Evolutionary conservation across 2,888 invertebrate genomes (phyloP).

Genomic region (Chrysina gloriosa): DNA sequence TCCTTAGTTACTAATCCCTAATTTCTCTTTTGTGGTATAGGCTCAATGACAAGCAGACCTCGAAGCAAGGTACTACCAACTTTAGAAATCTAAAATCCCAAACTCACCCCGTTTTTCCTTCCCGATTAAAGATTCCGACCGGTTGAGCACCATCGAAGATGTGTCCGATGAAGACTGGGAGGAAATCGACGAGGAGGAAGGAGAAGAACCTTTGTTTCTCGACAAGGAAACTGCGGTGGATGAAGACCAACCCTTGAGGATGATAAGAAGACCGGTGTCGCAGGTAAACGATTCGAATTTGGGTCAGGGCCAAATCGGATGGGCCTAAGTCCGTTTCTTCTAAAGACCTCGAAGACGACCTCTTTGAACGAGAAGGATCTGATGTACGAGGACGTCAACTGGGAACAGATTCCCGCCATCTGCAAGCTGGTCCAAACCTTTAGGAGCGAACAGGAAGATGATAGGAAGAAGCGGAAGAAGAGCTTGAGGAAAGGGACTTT

Average conservation of each 20-base stretch:
- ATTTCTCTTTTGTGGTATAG: background rate
- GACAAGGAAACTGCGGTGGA: slow-evolving; percentile 39
- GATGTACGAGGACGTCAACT: slow-evolving; percentile 49
- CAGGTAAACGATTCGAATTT: slow-evolving; percentile 49
- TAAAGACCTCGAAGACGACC: slow-evolving; percentile 57
- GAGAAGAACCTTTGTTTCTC: slow-evolving; percentile 24
- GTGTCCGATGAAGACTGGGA: slow-evolving; percentile 42
- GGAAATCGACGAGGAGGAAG: slow-evolving; percentile 49
- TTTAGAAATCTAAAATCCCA: background rate
- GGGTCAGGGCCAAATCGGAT: background rate
- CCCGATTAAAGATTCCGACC: slow-evolving; percentile 35
- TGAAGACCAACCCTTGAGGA: slow-evolving; percentile 54
- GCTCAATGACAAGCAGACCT: background rate
- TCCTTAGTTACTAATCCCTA: background rate
- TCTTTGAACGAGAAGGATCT: slow-evolving; percentile 57
- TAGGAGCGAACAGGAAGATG: slow-evolving; percentile 59
- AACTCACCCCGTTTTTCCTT: background rate
- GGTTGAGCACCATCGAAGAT: slow-evolving; percentile 38
- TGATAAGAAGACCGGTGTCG: slow-evolving; percentile 57
- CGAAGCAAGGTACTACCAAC: background rate
- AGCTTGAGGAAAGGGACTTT: slow-evolving; percentile 60
- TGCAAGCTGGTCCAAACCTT: slow-evolving; percentile 60
- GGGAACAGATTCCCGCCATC: slow-evolving; percentile 50
- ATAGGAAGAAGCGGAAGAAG: slow-evolving; percentile 52
- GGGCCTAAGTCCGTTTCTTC: background rate